Evolutionary conservation across 2,888 invertebrate genomes (phyloP).

Genomic region (Agonum fuliginosum): DNA sequence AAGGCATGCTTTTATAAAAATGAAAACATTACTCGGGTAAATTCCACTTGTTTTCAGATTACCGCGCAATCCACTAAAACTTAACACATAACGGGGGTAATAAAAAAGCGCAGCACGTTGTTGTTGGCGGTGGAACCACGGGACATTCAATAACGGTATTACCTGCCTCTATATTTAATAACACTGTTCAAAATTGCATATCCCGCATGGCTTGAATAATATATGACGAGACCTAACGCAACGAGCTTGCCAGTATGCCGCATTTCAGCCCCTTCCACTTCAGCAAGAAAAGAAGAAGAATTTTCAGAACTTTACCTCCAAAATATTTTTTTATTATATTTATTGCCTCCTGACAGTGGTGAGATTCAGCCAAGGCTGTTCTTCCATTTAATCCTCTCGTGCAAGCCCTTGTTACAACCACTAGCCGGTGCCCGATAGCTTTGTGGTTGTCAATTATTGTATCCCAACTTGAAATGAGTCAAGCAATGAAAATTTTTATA

Average conservation of each 20-base stretch:
- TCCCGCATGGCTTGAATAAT: conserved; percentile 17
- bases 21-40: neutral
- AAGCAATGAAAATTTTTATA: too few species aligned
- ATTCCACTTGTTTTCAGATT: neutral
- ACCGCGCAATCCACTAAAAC: neutral
- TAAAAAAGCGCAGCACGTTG: conserved; percentile 16
- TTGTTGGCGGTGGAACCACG: neutral
- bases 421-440: too few species aligned
- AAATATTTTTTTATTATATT: too few species aligned
- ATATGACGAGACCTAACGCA: neutral
- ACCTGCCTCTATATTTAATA: conserved; percentile 22
- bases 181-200: conserved; percentile 43
- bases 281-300: too few species aligned
- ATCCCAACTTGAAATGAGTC: too few species aligned
- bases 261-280: neutral
- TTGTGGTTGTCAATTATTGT: too few species aligned
- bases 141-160: conserved; percentile 38
- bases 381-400: too few species aligned
- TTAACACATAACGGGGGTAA: neutral
- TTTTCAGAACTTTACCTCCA: too few species aligned
- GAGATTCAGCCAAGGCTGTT: too few species aligned
- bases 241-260: neutral
- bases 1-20: neutral
- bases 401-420: too few species aligned
- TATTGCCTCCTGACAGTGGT: too few species aligned